Evolutionary conservation across 2,888 invertebrate genomes (phyloP), one percentile per base, ranked within the genome.

Genomic region (Cheilosia grossa): DNA sequence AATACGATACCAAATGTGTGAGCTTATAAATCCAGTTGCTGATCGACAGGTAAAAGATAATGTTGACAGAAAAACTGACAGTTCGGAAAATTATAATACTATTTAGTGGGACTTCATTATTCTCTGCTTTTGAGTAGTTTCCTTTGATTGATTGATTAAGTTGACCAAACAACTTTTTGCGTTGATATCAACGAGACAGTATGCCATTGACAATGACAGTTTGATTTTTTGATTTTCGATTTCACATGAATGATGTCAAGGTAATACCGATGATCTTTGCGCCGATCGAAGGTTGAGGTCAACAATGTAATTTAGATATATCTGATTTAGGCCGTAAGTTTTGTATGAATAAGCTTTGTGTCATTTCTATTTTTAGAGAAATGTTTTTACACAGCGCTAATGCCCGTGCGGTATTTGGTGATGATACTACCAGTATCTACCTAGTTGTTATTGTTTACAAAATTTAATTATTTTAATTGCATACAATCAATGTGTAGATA

Each of bases 11-110:
- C 54, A 77, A 78, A 88, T 88, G 88, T 88, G 88, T 87, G 88
- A 88, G 79, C 79, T 88, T 24, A 24, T 88, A 63, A 87, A 79
- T 61, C 87, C 87, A 73, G 49, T 80, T n/a, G 59, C 54, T 33
- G 82, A 77, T 63, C 66, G 82, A 54, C 80, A 87, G 87, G 87
- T 87, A 87, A 87, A 37, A 51, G 2, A 47, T 13, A 51, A 21
- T 15, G 19, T 24, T 49, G 64, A 64, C 33, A 64, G 37, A 51
- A 54, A 30, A 33, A 56, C 64, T 58, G 54, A 58, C 58, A 47
- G 17, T 44, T 49, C 4, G 7, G 44, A 10, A 51, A 51, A 51
- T 6, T 13, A 5, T 24, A 51, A 64, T 33, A 37, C 2, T 6
- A 19, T 24, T 3, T 24, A 51, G 13, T 15, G 21, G 9, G 9